A percentile compares a stretch with the other conserved stretches of the same genome.
These are phyloP conservation scores for Pampusana beccarii DNA, from an alignment of 2,113 vertebrate genomes.

Conservation along the genomic window DNA sequence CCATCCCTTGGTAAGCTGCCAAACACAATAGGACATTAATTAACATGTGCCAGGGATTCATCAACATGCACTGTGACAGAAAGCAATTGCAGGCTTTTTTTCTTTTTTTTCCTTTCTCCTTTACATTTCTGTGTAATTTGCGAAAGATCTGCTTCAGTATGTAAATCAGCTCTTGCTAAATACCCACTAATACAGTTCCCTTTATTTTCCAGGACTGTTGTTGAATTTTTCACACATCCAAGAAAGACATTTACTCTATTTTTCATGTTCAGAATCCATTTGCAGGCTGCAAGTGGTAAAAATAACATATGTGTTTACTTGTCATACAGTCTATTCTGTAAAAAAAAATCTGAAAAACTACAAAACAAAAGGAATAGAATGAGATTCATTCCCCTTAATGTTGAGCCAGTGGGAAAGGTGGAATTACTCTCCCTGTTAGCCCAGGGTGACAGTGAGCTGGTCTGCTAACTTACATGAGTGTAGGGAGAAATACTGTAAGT, in stretches of 20 bases:
- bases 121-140: conserved; percentile 67
- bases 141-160: conserved; percentile 70
- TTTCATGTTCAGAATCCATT: conserved; percentile 65
- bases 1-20: conserved; percentile 69
- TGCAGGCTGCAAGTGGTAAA: conserved; percentile 18
- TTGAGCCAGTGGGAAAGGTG: neutral
- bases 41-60: conserved; percentile 77
- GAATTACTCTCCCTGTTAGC: conserved; percentile 50
- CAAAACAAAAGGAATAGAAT: conserved; percentile 13
- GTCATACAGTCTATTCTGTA: conserved; percentile 36
- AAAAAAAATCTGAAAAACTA: conserved; percentile 72
- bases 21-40: conserved; percentile 77
- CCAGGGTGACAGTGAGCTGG: conserved; percentile 6
- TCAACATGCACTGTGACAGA: conserved; percentile 62
- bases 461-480: neutral
- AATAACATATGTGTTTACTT: conserved; percentile 71
- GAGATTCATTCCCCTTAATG: conserved; percentile 65
- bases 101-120: neutral
- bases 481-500: neutral
- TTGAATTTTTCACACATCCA: conserved; percentile 55
- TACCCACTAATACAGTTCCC: conserved; percentile 43
- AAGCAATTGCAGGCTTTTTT: conserved; percentile 28
- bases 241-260: conserved; percentile 60
- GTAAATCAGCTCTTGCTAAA: conserved; percentile 75
- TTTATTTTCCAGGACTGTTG: conserved; percentile 73